These are phyloP conservation scores for Nestor notabilis DNA, from an alignment of 2,113 vertebrate species.

Conservation along the genomic window DNA sequence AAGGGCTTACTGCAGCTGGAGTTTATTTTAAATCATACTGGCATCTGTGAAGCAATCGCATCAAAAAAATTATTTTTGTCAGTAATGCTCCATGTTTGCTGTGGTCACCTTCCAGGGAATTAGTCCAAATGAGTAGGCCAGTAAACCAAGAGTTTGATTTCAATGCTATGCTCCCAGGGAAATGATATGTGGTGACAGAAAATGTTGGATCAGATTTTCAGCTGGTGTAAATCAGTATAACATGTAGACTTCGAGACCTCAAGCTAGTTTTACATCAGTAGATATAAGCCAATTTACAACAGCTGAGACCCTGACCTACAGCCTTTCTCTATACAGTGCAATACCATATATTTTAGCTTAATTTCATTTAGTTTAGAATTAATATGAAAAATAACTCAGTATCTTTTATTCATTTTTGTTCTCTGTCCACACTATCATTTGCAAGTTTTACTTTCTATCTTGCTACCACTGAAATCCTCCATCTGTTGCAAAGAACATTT, in stretches of 20 bases:
- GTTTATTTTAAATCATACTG: slow-evolving; percentile 66
- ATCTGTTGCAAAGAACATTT: background rate
- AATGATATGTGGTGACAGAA: background rate
- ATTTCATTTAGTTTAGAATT: background rate
- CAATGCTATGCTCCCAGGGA: background rate
- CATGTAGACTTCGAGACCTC: background rate
- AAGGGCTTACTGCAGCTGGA: slow-evolving; percentile 58
- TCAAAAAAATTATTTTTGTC: slow-evolving; percentile 39
- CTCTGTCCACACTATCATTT: background rate
- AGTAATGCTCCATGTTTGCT: slow-evolving; percentile 21
- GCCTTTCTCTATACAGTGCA: background rate
- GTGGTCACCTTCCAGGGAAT: slow-evolving; percentile 52
- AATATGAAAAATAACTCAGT: background rate
- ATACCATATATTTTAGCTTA: background rate
- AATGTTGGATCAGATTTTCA: background rate
- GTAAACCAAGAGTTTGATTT: background rate
- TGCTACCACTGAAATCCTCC: background rate
- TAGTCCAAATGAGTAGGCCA: background rate
- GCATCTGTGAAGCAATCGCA: slow-evolving; percentile 34
- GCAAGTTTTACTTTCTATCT: background rate
- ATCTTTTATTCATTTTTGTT: background rate
- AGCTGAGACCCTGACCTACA: background rate
- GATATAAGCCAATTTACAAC: background rate
- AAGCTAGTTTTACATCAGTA: background rate
- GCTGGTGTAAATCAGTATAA: background rate